Evolutionary conservation across 2,797 vertebrate genomes (phyloP), one percentile per base, ranked within the genome.

Genomic region (Mastacembelus armatus): DNA sequence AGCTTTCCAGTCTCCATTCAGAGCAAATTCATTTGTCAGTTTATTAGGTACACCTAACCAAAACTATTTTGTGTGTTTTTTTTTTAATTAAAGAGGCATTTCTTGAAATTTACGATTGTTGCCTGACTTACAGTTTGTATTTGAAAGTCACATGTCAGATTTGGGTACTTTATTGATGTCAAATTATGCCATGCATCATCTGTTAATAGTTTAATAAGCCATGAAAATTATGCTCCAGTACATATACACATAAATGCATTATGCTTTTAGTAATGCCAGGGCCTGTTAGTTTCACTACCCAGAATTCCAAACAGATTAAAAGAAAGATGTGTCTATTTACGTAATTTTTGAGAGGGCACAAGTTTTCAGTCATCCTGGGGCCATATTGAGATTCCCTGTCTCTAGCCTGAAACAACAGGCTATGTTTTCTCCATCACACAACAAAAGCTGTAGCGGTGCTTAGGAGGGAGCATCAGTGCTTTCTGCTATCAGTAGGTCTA

Each of bases 261-360:
- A 8, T 49, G 16, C 19, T 65, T 15, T 45, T 10, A 16, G 30
- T n/a, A 22, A 11, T 77, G 77, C 64, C 66, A 78, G 16, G 15
- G 2, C 42, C 51, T 19, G 29, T 51, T 75, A 71, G 54, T 67
- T 79, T 78, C 43, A 40, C 38, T 45, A 66, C 35, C 40, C 71
- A 80, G 78, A 77, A 84, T 80, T 43, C 52, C 50, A 81, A 80
- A 76, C 79, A 81, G 77, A 80, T 72, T 52, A 64, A 61, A 57
- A 83, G 63, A 89, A 88, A 84, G 56, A 33, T 52, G 18, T n/a
- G 33, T n/a, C n/a, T 64, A 85, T 87, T 84, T 90, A 80, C 67
- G 78, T 14, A 33, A 73, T 85, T 89, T 90, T 90, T 83, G 91
- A 83, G 88, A 91, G 83, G 88, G 89, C 89, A 71, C 70, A 89